Conservation (phyloP, 2,888 invertebrate genomes). For the Phania funesta region DNA sequence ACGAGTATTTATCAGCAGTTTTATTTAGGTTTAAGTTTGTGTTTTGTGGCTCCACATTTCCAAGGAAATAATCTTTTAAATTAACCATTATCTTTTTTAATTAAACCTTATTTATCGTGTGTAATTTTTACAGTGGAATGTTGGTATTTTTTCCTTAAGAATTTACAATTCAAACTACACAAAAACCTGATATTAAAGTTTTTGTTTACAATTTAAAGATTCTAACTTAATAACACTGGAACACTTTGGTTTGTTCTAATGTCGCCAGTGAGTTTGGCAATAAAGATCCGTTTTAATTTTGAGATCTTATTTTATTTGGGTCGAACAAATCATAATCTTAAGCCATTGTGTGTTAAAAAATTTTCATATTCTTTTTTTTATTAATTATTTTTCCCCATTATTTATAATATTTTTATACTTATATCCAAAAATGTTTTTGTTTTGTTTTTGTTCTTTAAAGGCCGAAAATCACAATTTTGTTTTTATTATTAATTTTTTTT, state of each 20-base stretch:
- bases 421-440: conserved; percentile 69
- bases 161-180: conserved; percentile 4
- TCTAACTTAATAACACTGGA: not conserved
- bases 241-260: not conserved
- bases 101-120: conserved; percentile 58
- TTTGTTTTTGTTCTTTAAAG: conserved; percentile 69
- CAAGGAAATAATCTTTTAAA: conserved; percentile 37
- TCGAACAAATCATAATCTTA: conserved; percentile 17
- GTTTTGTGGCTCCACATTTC: not conserved
- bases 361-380: conserved; percentile 57
- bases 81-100: conserved; percentile 31
- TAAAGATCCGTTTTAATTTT: conserved; percentile 43
- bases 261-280: not conserved
- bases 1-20: conserved; percentile 46
- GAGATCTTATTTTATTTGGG: conserved; percentile 53
- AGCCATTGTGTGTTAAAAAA: conserved; percentile 65
- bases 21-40: conserved; percentile 42
- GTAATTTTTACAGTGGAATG: conserved; percentile 64
- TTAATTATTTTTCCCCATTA: conserved; percentile 56
- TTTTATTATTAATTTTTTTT: conserved; percentile 57
- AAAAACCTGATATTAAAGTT: conserved; percentile 33
- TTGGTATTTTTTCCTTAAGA: conserved; percentile 39
- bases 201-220: conserved; percentile 13
- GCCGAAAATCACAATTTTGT: conserved; percentile 73
- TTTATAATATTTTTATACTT: conserved; percentile 67